phyloP scores from a whole-genome alignment of 2,888 invertebrate species.

The Athripsodes cinereus region DNA sequence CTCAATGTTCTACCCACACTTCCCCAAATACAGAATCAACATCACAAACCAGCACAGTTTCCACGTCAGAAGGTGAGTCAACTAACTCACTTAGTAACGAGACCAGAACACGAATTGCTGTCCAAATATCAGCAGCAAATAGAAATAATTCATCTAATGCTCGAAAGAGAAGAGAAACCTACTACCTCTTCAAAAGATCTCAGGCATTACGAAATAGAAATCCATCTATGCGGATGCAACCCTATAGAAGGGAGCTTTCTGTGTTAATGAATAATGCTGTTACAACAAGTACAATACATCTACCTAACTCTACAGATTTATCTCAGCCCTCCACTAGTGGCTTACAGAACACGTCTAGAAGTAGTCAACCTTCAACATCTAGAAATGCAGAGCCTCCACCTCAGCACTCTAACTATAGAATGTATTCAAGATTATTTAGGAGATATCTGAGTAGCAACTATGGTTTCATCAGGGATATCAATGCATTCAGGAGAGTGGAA shows the following conservation, averaged over 20 bases:
- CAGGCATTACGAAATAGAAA: neutral
- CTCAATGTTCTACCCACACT: neutral
- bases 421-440: conserved; percentile 15
- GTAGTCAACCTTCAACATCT: neutral
- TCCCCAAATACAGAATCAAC: conserved; percentile 5
- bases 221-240: neutral
- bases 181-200: neutral
- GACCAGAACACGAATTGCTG: conserved; percentile 45
- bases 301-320: neutral
- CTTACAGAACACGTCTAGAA: neutral
- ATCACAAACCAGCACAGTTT: conserved; percentile 22
- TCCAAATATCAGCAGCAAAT: conserved; percentile 46
- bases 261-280: neutral
- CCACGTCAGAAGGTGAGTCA: conserved; percentile 19
- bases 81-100: conserved; percentile 28
- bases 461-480: conserved; percentile 13
- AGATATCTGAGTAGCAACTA: conserved; percentile 14
- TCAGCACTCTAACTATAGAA: neutral
- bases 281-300: neutral
- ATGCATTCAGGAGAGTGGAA: conserved; percentile 11
- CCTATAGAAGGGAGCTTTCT: neutral
- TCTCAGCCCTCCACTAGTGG: neutral
- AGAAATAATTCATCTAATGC: conserved; percentile 37
- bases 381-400: neutral
- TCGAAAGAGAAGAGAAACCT: neutral